Evolutionary conservation across 2,113 vertebrate genomes (phyloP).

Genomic region (Eolophus roseicapilla): DNA sequence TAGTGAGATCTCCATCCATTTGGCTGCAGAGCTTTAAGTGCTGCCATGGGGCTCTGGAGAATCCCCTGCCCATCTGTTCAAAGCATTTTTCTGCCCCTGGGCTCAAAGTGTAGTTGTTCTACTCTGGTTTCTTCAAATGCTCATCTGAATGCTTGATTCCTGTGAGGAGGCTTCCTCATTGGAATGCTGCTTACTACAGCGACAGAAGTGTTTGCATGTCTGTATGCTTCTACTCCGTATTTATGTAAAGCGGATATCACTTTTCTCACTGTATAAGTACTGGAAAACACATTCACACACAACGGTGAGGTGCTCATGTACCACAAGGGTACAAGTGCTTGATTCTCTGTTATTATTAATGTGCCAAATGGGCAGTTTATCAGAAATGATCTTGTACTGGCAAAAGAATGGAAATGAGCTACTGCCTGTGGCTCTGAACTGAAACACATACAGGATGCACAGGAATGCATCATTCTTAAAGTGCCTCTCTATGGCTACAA

Average conservation of each 20-base stretch:
- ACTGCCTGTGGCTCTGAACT: background rate
- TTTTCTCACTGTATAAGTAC: background rate
- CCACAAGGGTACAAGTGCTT: background rate
- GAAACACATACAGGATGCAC: fast-evolving
- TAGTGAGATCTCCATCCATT: background rate
- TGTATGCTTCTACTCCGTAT: background rate
- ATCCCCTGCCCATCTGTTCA: background rate
- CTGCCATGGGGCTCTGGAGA: background rate
- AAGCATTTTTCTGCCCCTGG: background rate
- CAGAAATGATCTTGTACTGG: background rate
- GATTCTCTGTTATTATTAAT: background rate
- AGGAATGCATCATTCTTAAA: background rate
- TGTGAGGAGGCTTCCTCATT: background rate
- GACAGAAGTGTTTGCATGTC: background rate
- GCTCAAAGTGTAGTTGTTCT: background rate
- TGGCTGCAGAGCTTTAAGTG: background rate
- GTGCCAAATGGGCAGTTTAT: background rate
- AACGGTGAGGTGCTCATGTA: background rate
- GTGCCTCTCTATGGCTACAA: background rate
- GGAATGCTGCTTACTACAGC: fast-evolving
- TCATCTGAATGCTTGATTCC: background rate
- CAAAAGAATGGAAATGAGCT: background rate
- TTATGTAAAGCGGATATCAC: background rate
- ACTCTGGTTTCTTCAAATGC: background rate
- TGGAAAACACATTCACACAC: background rate